Evolutionary conservation across 2,113 vertebrate species (phyloP).

Genomic region (Polyodon spathula): DNA sequence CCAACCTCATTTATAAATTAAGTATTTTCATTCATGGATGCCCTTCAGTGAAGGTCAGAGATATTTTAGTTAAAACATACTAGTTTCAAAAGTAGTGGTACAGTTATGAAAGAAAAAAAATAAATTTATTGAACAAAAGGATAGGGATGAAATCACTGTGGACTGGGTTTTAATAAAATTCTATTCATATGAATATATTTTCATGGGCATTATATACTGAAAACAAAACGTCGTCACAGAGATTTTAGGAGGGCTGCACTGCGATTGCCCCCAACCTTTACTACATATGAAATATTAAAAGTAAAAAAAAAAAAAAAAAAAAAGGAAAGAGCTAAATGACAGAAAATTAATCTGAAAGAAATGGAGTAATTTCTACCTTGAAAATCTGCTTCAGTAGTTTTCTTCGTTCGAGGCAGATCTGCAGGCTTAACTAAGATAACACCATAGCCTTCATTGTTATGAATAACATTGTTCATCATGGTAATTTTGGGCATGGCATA

Average conservation of each 20-base stretch:
- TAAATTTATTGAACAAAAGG: slow-evolving; percentile 11
- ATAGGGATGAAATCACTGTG: slow-evolving; percentile 13
- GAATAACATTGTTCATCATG: slow-evolving; percentile 84
- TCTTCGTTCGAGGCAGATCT: slow-evolving; percentile 32
- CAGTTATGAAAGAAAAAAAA: not conserved
- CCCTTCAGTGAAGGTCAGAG: slow-evolving; percentile 23
- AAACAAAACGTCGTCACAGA: slow-evolving; percentile 6
- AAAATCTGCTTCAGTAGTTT: slow-evolving; percentile 20
- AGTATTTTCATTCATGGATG: slow-evolving; percentile 12
- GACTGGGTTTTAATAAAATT: slow-evolving; percentile 18
- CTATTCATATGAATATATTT: slow-evolving; percentile 21
- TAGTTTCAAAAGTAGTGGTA: slow-evolving; percentile 5
- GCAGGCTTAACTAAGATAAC: slow-evolving; percentile 79
- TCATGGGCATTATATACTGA: slow-evolving; percentile 16
- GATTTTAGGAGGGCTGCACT: not conserved
- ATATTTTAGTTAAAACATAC: slow-evolving; percentile 9
- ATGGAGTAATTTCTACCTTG: slow-evolving; percentile 42
- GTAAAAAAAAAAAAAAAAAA: too few species aligned
- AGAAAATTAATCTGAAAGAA: not conserved
- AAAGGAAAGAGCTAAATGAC: too few species aligned
- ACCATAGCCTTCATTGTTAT: slow-evolving; percentile 89
- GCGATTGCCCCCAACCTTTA: not conserved
- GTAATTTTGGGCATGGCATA: slow-evolving; percentile 74
- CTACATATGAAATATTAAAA: too few species aligned
- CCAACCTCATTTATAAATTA: slow-evolving; percentile 15